A percentile compares a stretch with the other conserved stretches of the same genome.
phyloP scores from a whole-genome alignment of 1,140 invertebrate genomes.

The Mylabris phalerata region DNA sequence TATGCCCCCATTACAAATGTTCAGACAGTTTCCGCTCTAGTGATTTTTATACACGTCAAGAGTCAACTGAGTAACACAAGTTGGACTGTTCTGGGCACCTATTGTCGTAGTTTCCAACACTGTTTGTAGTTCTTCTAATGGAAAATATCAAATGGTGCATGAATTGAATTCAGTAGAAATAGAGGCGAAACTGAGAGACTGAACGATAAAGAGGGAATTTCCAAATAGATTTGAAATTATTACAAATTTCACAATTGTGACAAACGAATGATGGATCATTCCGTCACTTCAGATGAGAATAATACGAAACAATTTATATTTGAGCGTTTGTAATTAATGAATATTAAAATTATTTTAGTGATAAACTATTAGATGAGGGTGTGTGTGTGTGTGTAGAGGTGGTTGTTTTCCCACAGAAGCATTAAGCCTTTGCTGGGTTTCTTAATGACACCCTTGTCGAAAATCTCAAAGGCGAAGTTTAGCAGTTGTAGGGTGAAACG shows the following conservation, averaged over 20 bases:
- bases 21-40: no score
- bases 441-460: slow-evolving; percentile 21
- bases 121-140: no score
- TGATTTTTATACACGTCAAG: no score
- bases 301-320: not conserved
- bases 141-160: no score
- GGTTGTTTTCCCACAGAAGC: not conserved
- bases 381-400: not conserved
- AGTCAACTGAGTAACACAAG: no score
- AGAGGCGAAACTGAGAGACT: not conserved
- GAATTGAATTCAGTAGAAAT: not conserved
- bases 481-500: slow-evolving; percentile 4
- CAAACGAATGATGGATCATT: not conserved
- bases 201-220: no score
- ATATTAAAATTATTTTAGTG: slow-evolving; percentile 9
- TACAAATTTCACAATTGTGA: not conserved
- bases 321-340: slow-evolving; percentile 9
- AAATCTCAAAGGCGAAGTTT: slow-evolving; percentile 16
- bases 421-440: not conserved
- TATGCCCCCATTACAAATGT: no score
- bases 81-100: no score
- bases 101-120: no score
- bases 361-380: not conserved
- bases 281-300: not conserved
- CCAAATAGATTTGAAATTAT: no score